A percentile compares a stretch with the other conserved stretches of the same genome.
Evolutionary conservation across 2,888 invertebrate genomes (phyloP).

Genomic region (Acronicta psi): DNA sequence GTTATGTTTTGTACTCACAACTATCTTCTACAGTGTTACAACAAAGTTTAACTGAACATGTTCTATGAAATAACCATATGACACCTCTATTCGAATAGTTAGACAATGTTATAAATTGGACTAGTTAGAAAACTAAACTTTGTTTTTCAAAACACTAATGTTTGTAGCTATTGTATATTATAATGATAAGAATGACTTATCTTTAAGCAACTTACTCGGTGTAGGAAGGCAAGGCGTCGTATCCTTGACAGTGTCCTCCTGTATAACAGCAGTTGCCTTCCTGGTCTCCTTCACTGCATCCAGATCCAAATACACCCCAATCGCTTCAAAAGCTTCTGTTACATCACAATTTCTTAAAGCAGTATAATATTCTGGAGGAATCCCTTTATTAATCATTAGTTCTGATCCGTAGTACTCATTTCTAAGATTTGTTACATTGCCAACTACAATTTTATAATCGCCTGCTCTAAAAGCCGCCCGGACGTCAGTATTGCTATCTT

Average conservation of each 20-base stretch:
- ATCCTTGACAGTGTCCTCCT: conserved; percentile 73
- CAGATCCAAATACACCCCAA: conserved; percentile 70
- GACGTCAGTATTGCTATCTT: conserved; percentile 84
- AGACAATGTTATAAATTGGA: too few relatives aligned
- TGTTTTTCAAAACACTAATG: too few relatives aligned
- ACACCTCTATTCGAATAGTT: too few relatives aligned
- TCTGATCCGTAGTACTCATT: conserved; percentile 80
- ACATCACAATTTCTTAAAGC: conserved; percentile 69
- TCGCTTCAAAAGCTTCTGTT: conserved; percentile 70
- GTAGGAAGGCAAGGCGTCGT: conserved; percentile 76
- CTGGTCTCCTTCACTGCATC: conserved; percentile 70
- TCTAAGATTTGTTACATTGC: conserved; percentile 81
- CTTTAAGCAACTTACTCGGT: conserved; percentile 70
- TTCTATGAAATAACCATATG: too few relatives aligned
- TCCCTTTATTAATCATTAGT: conserved; percentile 68
- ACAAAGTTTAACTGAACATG: too few relatives aligned
- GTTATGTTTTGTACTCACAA: too few relatives aligned
- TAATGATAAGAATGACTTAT: too few relatives aligned
- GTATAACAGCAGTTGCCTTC: conserved; percentile 69
- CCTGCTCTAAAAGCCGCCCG: conserved; percentile 89
- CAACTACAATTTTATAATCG: conserved; percentile 90
- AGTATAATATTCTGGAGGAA: conserved; percentile 75
- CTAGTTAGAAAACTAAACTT: too few relatives aligned
- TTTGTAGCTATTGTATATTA: too few relatives aligned
- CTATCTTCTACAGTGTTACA: too few relatives aligned